A percentile compares a stretch with the other conserved stretches of the same genome.
phyloP scores from a whole-genome alignment of 2,888 invertebrate genomes.

The Idaea biselata region DNA sequence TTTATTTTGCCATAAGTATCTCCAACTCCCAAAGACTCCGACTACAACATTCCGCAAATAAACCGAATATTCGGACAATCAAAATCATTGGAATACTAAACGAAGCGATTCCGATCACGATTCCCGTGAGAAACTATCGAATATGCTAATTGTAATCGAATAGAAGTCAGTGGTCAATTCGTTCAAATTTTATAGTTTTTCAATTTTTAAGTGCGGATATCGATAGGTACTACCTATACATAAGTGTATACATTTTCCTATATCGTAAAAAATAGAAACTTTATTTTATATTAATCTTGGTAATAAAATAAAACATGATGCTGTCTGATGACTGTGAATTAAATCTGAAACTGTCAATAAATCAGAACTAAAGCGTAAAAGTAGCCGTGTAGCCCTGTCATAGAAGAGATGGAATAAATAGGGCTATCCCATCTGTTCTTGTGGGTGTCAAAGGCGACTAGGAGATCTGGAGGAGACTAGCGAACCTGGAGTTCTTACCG shows the following conservation, averaged over 20 bases:
- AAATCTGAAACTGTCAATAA: background rate
- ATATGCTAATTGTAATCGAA: constrained; percentile 36
- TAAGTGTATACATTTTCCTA: background rate
- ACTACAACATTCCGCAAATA: constrained; percentile 30
- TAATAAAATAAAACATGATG: background rate
- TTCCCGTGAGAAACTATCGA: constrained; percentile 47
- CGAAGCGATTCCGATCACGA: constrained; percentile 18
- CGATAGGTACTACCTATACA: too few species aligned
- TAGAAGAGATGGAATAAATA: background rate
- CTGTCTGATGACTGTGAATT: background rate
- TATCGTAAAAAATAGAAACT: background rate
- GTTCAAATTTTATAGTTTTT: constrained; percentile 10
- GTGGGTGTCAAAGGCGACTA: too few species aligned
- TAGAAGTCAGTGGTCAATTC: constrained; percentile 24
- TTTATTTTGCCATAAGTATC: background rate
- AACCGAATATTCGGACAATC: constrained; percentile 29
- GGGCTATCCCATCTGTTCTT: too few species aligned
- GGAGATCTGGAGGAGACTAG: too few species aligned
- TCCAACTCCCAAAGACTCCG: constrained; percentile 13
- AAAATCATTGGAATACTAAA: constrained; percentile 29
- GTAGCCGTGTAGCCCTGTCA: background rate
- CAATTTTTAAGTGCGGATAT: background rate
- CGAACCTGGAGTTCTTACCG: too few species aligned
- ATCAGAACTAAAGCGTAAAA: background rate
- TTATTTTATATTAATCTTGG: background rate